A percentile compares a stretch with the other conserved stretches of the same genome.
These are phyloP conservation scores for Nothobranchius kuhntae DNA, from an alignment of 2,113 vertebrate genomes.

Conservation along the genomic window DNA sequence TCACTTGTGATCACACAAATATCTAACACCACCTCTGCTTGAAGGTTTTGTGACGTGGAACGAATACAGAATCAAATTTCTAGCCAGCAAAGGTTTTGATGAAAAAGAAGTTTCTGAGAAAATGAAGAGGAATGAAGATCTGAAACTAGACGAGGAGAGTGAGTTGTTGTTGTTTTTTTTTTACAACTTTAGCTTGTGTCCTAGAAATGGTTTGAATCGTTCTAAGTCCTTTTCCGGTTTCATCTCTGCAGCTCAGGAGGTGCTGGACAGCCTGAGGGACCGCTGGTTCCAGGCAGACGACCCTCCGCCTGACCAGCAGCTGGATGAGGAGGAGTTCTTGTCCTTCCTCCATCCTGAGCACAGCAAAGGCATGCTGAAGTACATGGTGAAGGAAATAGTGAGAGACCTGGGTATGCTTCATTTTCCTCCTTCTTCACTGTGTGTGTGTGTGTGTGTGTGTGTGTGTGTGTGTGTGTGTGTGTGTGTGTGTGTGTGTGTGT, in stretches of 20 bases:
- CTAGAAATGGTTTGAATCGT: not conserved
- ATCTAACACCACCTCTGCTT: not conserved
- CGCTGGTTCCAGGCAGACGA: slow-evolving; percentile 97
- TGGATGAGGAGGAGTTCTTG: slow-evolving; percentile 92
- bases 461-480: too few species aligned
- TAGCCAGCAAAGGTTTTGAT: slow-evolving; percentile 93
- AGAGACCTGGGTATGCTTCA: slow-evolving; percentile 85
- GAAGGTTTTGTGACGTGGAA: slow-evolving; percentile 93
- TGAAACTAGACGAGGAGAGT: slow-evolving; percentile 98
- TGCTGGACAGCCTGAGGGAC: slow-evolving; percentile 93
- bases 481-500: too few species aligned
- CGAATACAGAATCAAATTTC: slow-evolving; percentile 91
- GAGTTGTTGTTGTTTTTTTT: slow-evolving; percentile 64
- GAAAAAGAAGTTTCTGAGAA: slow-evolving; percentile 89
- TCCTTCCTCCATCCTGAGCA: slow-evolving; percentile 96
- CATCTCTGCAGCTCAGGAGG: slow-evolving; percentile 87
- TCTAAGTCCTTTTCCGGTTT: not conserved
- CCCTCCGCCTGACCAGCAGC: slow-evolving; percentile 86
- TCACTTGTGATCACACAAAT: not conserved
- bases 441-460: too few species aligned
- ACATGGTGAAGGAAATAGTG: slow-evolving; percentile 97
- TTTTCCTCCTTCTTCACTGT: too few species aligned
- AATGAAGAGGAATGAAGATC: slow-evolving; percentile 88
- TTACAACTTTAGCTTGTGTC: not conserved
- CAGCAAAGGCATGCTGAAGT: slow-evolving; percentile 92